Conservation (phyloP, 1,140 invertebrate genomes). For the Heliconius nattereri region DNA sequence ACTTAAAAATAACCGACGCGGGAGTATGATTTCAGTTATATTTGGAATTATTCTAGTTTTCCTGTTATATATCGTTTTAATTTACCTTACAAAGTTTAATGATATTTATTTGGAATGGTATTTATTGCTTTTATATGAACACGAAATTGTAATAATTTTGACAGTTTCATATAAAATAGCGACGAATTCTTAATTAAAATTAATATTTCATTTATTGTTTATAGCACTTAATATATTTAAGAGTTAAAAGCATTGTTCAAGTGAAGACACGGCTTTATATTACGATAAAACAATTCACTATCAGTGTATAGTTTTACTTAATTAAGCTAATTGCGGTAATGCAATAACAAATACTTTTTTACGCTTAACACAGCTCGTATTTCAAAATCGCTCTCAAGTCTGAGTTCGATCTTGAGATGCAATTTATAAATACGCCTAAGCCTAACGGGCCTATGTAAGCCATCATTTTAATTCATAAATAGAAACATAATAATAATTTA, state of each 20-base stretch:
- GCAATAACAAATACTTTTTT: neutral
- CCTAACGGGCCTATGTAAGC: too few relatives aligned
- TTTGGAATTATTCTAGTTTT: constrained; percentile 53
- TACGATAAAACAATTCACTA: neutral
- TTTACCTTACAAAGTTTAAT: constrained; percentile 52
- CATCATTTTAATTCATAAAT: too few relatives aligned
- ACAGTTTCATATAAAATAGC: too few relatives aligned
- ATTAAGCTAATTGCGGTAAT: constrained; percentile 8
- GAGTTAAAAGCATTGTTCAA: too few relatives aligned
- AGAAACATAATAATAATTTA: too few relatives aligned
- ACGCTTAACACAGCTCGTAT: too few relatives aligned
- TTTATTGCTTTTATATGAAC: neutral
- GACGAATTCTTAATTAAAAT: too few relatives aligned
- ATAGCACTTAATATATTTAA: too few relatives aligned
- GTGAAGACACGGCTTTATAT: neutral
- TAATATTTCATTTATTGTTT: too few relatives aligned
- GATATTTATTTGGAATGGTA: neutral
- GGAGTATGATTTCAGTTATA: constrained; percentile 66
- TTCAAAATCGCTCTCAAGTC: too few relatives aligned
- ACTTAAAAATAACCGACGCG: constrained; percentile 73
- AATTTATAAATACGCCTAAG: too few relatives aligned
- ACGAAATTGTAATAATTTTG: neutral
- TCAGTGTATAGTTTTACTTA: neutral
- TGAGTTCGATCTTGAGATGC: too few relatives aligned
- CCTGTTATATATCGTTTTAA: constrained; percentile 1